phyloP scores from a whole-genome alignment of 2,113 vertebrate genomes.

The Tinamus guttatus region DNA sequence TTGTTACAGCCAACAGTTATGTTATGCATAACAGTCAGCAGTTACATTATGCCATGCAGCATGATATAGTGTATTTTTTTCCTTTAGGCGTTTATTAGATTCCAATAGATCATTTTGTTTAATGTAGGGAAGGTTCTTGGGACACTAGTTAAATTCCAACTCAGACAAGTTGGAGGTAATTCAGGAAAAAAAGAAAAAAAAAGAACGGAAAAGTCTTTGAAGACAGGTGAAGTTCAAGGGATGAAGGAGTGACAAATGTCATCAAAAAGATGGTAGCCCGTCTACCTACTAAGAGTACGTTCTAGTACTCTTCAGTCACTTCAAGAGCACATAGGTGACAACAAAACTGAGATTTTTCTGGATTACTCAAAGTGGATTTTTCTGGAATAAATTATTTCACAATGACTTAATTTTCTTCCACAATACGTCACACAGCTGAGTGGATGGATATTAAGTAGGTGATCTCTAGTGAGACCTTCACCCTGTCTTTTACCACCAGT shows the following conservation, averaged over 20 bases:
- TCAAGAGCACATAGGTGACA: neutral
- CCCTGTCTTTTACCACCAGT: fast-evolving
- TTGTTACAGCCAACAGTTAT: too few species aligned
- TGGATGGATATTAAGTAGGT: neutral
- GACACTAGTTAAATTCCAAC: neutral
- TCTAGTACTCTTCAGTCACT: neutral
- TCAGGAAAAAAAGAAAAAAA: neutral
- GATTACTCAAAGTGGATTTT: neutral
- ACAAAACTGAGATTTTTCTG: neutral
- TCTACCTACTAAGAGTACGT: neutral
- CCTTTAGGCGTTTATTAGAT: neutral
- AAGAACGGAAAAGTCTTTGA: neutral
- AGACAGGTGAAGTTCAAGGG: neutral
- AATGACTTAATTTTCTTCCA: neutral
- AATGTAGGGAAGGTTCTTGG: neutral
- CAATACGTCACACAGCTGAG: neutral
- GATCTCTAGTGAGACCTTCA: neutral
- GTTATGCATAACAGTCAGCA: too few species aligned
- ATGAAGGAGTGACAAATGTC: neutral
- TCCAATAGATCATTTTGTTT: neutral
- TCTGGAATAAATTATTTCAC: neutral
- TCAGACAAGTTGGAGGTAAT: neutral
- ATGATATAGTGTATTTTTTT: neutral
- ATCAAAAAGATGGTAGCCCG: neutral
- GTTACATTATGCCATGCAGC: too few species aligned